Conservation (phyloP, 2,797 vertebrate species). For the Onychomys torridus region DNA sequence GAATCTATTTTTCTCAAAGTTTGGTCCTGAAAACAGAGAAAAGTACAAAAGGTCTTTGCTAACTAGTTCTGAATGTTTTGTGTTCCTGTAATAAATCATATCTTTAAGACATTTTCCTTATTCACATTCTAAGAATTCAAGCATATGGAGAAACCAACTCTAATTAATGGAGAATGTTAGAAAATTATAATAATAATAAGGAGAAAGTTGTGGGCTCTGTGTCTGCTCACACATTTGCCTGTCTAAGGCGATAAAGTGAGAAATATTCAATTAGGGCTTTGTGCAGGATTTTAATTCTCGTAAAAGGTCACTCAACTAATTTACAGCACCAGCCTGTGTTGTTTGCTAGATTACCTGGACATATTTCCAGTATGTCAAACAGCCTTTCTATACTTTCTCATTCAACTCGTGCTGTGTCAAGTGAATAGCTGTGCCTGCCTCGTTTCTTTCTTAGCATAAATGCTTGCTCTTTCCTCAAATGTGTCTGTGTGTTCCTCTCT, state of each 20-base stretch:
- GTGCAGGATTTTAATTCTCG: conserved; percentile 63
- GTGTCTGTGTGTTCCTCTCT: background rate
- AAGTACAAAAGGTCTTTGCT: conserved; percentile 41
- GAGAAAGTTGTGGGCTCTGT: conserved; percentile 49
- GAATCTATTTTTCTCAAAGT: conserved; percentile 65
- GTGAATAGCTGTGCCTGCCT: background rate
- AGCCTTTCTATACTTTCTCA: conserved; percentile 3
- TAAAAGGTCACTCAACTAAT: conserved; percentile 80
- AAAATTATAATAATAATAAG: conserved; percentile 54
- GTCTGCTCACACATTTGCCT: conserved; percentile 57
- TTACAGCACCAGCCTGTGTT: conserved; percentile 62
- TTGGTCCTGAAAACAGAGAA: conserved; percentile 49
- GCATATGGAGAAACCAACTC: conserved; percentile 68
- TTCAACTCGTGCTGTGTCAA: conserved; percentile 56
- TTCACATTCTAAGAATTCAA: conserved; percentile 65
- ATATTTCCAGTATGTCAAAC: conserved; percentile 68
- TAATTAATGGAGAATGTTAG: conserved; percentile 71
- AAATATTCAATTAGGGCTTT: conserved; percentile 47
- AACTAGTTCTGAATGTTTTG: conserved; percentile 56
- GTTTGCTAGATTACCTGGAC: conserved; percentile 34
- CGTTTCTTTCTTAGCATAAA: background rate
- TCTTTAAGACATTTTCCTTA: conserved; percentile 67
- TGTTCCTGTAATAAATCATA: conserved; percentile 62
- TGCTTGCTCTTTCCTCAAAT: conserved; percentile 50
- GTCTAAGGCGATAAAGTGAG: conserved; percentile 41